Percentiles rank a stretch among this genome's conserved stretches.
Evolutionary conservation across 2,888 invertebrate genomes (phyloP).

Genomic region (Lamellibrachia satsuma): DNA sequence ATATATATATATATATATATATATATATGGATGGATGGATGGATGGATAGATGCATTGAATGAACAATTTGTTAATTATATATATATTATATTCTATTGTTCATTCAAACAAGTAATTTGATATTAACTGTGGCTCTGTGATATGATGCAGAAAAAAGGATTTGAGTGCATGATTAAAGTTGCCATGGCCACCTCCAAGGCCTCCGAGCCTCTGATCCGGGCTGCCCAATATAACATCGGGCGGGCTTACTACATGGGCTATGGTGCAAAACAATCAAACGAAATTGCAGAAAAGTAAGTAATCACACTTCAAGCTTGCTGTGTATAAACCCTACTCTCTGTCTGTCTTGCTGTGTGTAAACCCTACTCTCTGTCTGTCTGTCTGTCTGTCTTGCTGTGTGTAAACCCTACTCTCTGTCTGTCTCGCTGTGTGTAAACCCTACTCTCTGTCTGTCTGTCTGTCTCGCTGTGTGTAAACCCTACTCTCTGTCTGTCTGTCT

Average conservation of each 20-base stretch:
- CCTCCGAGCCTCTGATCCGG: constrained; percentile 51
- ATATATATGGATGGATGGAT: too few relatives aligned
- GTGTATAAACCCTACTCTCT: background rate
- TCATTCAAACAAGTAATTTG: background rate
- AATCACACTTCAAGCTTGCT: background rate
- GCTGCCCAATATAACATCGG: constrained; percentile 64
- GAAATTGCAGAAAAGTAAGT: constrained; percentile 60
- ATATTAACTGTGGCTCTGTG: constrained; percentile 1
- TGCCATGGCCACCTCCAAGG: constrained; percentile 44
- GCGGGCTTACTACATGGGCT: constrained; percentile 64
- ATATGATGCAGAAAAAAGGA: constrained; percentile 50
- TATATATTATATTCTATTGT: background rate
- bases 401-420: too few relatives aligned
- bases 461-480: too few relatives aligned
- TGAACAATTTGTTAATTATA: background rate
- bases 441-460: too few relatives aligned
- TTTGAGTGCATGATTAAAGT: constrained; percentile 57
- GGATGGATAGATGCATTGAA: too few relatives aligned
- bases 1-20: too few relatives aligned
- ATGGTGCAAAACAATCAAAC: constrained; percentile 62
- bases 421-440: too few relatives aligned
- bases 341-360: background rate
- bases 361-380: too few relatives aligned
- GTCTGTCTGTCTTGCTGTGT: too few relatives aligned
- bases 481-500: too few relatives aligned